Conservation (phyloP, 2,113 vertebrate species). For the Gracilinanus agilis region DNA sequence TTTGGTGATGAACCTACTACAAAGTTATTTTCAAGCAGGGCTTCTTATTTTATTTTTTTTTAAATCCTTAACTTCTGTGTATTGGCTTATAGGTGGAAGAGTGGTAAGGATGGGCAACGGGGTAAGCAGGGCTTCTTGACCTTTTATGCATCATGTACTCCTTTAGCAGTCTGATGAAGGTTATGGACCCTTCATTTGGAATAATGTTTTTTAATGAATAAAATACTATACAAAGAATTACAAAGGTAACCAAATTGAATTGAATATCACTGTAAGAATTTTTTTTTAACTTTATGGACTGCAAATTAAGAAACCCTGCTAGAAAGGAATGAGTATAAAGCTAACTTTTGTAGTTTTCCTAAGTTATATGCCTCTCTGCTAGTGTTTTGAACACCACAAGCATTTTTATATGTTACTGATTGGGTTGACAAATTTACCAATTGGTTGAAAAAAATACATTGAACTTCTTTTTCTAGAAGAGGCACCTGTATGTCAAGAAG, state of each 20-base stretch:
- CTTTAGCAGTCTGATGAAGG: not conserved
- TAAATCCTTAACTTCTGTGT: too few relatives aligned
- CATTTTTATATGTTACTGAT: slow-evolving; percentile 1
- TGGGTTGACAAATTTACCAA: not conserved
- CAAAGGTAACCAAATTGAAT: not conserved
- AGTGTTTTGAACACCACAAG: not conserved
- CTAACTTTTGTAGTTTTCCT: not conserved
- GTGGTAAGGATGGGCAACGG: too few relatives aligned
- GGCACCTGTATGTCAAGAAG: not conserved
- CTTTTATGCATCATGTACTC: not conserved
- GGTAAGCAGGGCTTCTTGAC: too few relatives aligned
- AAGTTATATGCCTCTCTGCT: not conserved
- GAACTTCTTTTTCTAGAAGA: not conserved
- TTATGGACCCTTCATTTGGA: not conserved
- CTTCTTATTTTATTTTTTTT: too few relatives aligned
- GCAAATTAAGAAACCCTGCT: not conserved
- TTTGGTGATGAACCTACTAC: not conserved
- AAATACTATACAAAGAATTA: not conserved
- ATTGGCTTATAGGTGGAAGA: too few relatives aligned
- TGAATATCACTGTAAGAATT: not conserved
- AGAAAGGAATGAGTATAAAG: not conserved
- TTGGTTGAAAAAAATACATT: slow-evolving; percentile 5
- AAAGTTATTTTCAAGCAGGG: not conserved
- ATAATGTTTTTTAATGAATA: not conserved
- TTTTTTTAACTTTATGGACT: not conserved